These are phyloP conservation scores for Poeciliopsis infans DNA, from an alignment of 2,797 vertebrate species.

Conservation along the genomic window DNA sequence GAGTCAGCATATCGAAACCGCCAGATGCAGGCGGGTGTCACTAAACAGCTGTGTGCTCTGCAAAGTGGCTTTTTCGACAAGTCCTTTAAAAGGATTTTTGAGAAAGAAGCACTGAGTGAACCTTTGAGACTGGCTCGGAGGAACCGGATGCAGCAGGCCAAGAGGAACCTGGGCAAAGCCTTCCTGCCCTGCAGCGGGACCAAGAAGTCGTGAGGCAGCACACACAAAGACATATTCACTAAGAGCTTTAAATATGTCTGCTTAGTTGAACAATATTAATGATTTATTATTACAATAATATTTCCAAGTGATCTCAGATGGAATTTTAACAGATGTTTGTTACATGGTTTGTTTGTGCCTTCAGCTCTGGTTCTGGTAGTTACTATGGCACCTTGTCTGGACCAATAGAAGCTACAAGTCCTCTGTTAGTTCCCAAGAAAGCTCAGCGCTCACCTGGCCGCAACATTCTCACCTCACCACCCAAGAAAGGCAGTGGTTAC, in stretches of 20 bases:
- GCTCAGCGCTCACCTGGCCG: conserved; percentile 79
- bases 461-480: conserved; percentile 87
- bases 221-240: neutral
- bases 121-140: conserved; percentile 80
- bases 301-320: neutral
- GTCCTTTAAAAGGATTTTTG: conserved; percentile 83
- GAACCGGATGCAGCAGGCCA: conserved; percentile 81
- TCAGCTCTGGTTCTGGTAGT: conserved; percentile 85
- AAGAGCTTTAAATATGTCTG: neutral
- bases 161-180: conserved; percentile 85
- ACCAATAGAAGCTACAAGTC: conserved; percentile 82
- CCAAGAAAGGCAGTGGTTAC: conserved; percentile 89
- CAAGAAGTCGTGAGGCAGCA: conserved; percentile 83
- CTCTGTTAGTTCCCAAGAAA: conserved; percentile 66
- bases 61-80: conserved; percentile 88
- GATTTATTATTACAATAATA: too few relatives aligned
- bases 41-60: conserved; percentile 78
- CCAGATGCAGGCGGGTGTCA: conserved; percentile 83
- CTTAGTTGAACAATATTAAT: neutral
- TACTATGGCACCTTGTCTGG: conserved; percentile 89
- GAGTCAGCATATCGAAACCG: conserved; percentile 84
- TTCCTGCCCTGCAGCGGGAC: conserved; percentile 85
- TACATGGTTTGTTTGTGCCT: conserved; percentile 11
- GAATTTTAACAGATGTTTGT: neutral
- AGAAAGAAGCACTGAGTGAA: conserved; percentile 83